Percentiles rank a stretch among this genome's conserved stretches.
phyloP scores from a whole-genome alignment of 2,113 vertebrate species.

The Cyprinus carpio region DNA sequence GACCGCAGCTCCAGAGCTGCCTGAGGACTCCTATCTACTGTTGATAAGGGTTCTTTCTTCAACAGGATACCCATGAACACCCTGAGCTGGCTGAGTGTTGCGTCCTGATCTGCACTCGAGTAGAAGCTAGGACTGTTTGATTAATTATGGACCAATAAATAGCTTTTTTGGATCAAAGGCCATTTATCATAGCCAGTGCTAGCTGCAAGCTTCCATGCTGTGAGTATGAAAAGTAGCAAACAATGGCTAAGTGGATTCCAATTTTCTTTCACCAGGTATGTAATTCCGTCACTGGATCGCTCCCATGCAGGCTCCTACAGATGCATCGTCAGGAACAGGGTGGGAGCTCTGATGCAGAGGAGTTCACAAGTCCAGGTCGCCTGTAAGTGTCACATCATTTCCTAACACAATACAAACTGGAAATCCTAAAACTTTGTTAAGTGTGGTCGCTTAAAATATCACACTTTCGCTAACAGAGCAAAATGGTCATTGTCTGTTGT shows the following conservation, averaged over 20 bases:
- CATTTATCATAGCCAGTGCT: conserved; percentile 5
- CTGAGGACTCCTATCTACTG: conserved; percentile 46
- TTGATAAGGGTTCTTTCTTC: conserved; percentile 31
- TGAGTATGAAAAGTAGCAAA: not conserved
- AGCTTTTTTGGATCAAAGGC: conserved; percentile 20
- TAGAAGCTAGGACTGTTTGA: not conserved
- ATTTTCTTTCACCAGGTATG: conserved; percentile 79
- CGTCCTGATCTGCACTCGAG: not conserved
- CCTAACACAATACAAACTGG: too few relatives aligned
- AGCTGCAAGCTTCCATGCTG: not conserved
- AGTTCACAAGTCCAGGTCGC: conserved; percentile 96
- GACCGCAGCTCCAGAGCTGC: conserved; percentile 26
- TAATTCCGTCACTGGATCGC: conserved; percentile 92
- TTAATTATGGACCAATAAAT: conserved; percentile 37
- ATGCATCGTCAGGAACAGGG: conserved; percentile 94
- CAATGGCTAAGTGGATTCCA: not conserved
- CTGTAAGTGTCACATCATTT: conserved; percentile 81
- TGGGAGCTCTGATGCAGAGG: conserved; percentile 95
- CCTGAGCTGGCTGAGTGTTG: conserved; percentile 14
- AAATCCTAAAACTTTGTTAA: too few relatives aligned
- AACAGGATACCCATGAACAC: conserved; percentile 12
- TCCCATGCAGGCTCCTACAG: conserved; percentile 94
- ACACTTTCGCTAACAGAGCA: too few relatives aligned
- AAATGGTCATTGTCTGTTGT: too few relatives aligned
- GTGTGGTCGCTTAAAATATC: too few relatives aligned